Evolutionary conservation across 2,113 vertebrate species (phyloP).

Genomic region (Passerina amoena): DNA sequence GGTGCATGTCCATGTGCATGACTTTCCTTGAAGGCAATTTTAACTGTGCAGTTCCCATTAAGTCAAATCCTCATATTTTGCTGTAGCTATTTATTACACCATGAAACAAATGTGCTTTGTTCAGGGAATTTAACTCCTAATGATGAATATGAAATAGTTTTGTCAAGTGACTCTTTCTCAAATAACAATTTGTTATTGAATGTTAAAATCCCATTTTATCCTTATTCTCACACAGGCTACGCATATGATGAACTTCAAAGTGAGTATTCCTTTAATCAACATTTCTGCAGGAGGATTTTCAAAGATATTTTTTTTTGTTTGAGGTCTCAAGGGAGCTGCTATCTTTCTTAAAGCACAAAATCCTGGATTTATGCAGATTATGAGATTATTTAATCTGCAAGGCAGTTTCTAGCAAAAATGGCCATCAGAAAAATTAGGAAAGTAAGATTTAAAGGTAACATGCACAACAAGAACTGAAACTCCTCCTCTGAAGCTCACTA

Average conservation of each 20-base stretch:
- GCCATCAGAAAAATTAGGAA: neutral
- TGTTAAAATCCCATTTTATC: neutral
- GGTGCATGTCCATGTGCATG: neutral
- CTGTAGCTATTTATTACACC: neutral
- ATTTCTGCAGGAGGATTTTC: neutral
- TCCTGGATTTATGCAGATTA: neutral
- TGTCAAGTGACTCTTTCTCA: neutral
- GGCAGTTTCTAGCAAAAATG: neutral
- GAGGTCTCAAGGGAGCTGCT: neutral
- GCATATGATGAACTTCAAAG: neutral
- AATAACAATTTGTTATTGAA: neutral
- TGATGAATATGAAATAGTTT: constrained; percentile 21
- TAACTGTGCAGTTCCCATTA: neutral
- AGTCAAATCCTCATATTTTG: neutral
- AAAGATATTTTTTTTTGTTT: neutral
- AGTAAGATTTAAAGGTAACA: neutral
- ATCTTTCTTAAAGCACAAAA: neutral
- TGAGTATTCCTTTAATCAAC: neutral
- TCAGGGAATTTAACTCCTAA: neutral
- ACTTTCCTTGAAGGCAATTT: neutral
- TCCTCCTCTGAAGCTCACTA: neutral
- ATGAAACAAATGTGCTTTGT: neutral
- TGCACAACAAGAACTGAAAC: neutral
- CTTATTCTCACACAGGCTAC: neutral
- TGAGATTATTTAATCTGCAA: neutral